Percentiles rank a stretch among this genome's conserved stretches.
These are phyloP conservation scores for Octonoba sinensis DNA, from an alignment of 2,888 invertebrate genomes.

Conservation along the genomic window DNA sequence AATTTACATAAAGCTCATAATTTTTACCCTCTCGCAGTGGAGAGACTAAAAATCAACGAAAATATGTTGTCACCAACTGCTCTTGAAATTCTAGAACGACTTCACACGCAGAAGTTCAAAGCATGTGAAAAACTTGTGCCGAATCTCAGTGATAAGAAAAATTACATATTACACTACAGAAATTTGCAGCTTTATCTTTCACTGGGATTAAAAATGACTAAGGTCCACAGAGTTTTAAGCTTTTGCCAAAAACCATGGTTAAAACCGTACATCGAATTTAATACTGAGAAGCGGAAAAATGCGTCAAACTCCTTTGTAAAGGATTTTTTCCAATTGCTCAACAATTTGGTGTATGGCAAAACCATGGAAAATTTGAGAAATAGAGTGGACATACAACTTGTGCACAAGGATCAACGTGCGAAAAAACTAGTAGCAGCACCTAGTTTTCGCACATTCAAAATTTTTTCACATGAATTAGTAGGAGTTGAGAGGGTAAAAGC, in stretches of 20 bases:
- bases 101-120: no score
- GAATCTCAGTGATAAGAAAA: no score
- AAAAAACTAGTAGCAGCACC: slow-evolving; percentile 37
- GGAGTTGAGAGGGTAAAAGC: no score
- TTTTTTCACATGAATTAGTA: no score
- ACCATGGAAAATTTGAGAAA: slow-evolving; percentile 69
- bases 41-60: no score
- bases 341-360: slow-evolving; percentile 70
- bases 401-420: slow-evolving; percentile 10
- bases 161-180: slow-evolving; percentile 63
- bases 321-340: slow-evolving; percentile 70
- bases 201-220: slow-evolving; percentile 65
- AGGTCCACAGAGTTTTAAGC: slow-evolving; percentile 65
- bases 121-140: no score
- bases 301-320: slow-evolving; percentile 69
- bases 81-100: no score
- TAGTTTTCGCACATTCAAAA: slow-evolving; percentile 24
- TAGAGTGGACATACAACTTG: slow-evolving; percentile 23
- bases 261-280: slow-evolving; percentile 57
- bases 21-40: no score
- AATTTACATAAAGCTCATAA: no score
- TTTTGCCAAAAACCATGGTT: slow-evolving; percentile 47
- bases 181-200: slow-evolving; percentile 65
- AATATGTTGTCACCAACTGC: no score
- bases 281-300: slow-evolving; percentile 64